phyloP scores from a whole-genome alignment of 1,140 invertebrate species.

The Panulirus ornatus region DNA sequence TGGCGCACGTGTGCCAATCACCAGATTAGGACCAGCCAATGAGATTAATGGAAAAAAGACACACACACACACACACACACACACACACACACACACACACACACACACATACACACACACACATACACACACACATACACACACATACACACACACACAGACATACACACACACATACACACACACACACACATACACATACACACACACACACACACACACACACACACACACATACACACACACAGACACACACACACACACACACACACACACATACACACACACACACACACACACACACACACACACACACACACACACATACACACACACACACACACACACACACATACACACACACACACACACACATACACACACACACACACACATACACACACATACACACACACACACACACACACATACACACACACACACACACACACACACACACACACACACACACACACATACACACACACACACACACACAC shows the following conservation, averaged over 20 bases:
- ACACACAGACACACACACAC: not conserved
- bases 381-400: too few species aligned
- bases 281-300: not conserved
- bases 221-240: not conserved
- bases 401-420: too few species aligned
- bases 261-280: not conserved
- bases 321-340: too few species aligned
- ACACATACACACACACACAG: not conserved
- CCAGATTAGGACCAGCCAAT: too few species aligned
- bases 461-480: constrained; percentile 17
- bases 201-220: not conserved
- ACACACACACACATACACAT: not conserved
- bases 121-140: constrained; percentile 14
- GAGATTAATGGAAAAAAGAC: too few species aligned
- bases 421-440: too few species aligned
- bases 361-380: too few species aligned
- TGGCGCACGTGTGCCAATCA: too few species aligned
- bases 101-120: constrained; percentile 1
- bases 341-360: too few species aligned
- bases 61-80: not conserved
- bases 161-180: not conserved
- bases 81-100: not conserved
- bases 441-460: too few species aligned
- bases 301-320: not conserved
- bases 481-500: too few species aligned